Base-by-base conservation (phyloP, 2,113 vertebrate genomes). In the Gymnocephalus cernua region DNA sequence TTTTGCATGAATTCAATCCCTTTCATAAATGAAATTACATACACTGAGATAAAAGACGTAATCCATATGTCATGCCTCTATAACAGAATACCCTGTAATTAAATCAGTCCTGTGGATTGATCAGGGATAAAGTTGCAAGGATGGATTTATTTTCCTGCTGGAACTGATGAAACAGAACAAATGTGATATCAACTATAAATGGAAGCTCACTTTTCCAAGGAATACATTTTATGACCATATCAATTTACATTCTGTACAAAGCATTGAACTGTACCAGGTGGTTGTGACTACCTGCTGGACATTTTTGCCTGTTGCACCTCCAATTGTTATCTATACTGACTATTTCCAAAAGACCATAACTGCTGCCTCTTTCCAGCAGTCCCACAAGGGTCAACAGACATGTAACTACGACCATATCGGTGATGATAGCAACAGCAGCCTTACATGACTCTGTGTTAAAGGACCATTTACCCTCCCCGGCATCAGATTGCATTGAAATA, bases 401-500 rank as follows among this genome's bases (percentile, higher is more conserved):
- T 12, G 19, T 74, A 71, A 47, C 50, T n/a, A 18, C 4, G 4
- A 45, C 66, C 4, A 41, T 51, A 59, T 76, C 2, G 4, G 48
- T 7, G 25, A 21, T n/a, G 67, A 53, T 11, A 64, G 54, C 1
- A 1, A 23, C 72, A 74, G 68, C 57, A 86, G 73, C 81, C 74
- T 71, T 0, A 15, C 35, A 67, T 77, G 77, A 81, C 84, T 73
- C 62, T 51, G 29, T 73, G 82, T 27, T 66, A 67, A 79, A 79
- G 78, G 44, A 76, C 62, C 76, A 78, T 76, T 85, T 32, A 56
- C 45, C 48, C 68, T 71, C 74, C 75, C 38, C 41, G 4, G 53
- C 80, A 67, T 80, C 77, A 41, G 74, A 77, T 80, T 61, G 76
- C 78, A 79, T 77, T 83, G 50, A 89, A 86, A 92, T 88, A 89